These are phyloP conservation scores for Diadophis punctatus DNA, from an alignment of 2,113 vertebrate genomes.

Conservation along the genomic window DNA sequence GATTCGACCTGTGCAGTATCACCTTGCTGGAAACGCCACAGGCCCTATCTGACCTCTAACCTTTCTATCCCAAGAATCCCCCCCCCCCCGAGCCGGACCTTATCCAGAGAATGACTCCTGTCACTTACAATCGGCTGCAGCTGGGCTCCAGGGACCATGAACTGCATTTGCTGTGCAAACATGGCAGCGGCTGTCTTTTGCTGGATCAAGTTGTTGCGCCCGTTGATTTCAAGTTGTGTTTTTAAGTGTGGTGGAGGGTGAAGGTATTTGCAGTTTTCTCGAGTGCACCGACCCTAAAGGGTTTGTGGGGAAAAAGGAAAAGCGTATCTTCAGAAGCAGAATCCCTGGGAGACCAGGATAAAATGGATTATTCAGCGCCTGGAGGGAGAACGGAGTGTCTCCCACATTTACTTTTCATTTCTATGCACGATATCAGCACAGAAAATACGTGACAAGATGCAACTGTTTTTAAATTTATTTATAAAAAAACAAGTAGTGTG, in stretches of 20 bases:
- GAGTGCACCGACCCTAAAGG: slow-evolving; percentile 88
- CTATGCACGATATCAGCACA: background rate
- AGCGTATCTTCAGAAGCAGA: slow-evolving; percentile 23
- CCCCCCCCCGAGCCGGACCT: background rate
- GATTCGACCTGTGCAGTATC: background rate
- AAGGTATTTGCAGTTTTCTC: slow-evolving; percentile 98
- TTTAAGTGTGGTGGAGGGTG: slow-evolving; percentile 97
- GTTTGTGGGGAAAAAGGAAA: background rate
- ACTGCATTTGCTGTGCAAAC: slow-evolving; percentile 98
- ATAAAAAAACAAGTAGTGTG: background rate
- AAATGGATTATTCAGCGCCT: slow-evolving; percentile 39
- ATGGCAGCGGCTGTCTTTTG: slow-evolving; percentile 95
- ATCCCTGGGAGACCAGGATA: slow-evolving; percentile 3
- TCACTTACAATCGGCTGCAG: slow-evolving; percentile 90
- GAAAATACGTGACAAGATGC: background rate
- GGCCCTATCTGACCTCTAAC: background rate
- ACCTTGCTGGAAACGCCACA: background rate
- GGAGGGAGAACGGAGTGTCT: background rate
- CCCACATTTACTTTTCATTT: background rate
- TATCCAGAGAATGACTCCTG: background rate
- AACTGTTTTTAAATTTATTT: background rate
- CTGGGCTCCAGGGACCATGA: slow-evolving; percentile 90
- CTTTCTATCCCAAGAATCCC: background rate
- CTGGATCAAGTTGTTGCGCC: slow-evolving; percentile 97
- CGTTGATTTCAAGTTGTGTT: slow-evolving; percentile 96